A percentile compares a stretch with the other conserved stretches of the same genome.
phyloP scores from a whole-genome alignment of 92 coral and sea anemone species.

The Bergia sp. region DNA sequence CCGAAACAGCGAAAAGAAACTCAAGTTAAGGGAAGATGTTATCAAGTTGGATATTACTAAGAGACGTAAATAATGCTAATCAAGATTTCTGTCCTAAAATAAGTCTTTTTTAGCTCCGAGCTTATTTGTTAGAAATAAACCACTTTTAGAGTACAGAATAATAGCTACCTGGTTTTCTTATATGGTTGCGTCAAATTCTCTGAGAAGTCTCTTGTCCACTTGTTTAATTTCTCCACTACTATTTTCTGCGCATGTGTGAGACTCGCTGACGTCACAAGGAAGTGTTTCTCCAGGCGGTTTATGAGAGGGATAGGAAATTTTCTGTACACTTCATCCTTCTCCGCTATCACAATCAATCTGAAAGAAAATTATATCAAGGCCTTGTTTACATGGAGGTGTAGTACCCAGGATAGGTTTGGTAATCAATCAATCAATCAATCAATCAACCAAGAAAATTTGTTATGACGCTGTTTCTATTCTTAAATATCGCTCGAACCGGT shows the following conservation, averaged over 20 bases:
- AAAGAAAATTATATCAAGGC: too few relatives aligned
- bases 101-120: too few relatives aligned
- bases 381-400: too few relatives aligned
- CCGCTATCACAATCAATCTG: constrained; percentile 88
- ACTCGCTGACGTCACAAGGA: constrained; percentile 74
- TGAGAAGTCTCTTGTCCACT: constrained; percentile 73
- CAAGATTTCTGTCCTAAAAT: too few relatives aligned
- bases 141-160: background rate
- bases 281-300: constrained; percentile 87
- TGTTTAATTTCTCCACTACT: constrained; percentile 51
- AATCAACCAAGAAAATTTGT: background rate
- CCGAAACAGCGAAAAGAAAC: too few relatives aligned
- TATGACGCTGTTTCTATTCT: too few relatives aligned
- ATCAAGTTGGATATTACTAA: too few relatives aligned
- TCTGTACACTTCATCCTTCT: constrained; percentile 78
- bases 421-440: background rate
- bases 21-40: too few relatives aligned
- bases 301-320: constrained; percentile 82
- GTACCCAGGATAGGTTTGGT: too few relatives aligned
- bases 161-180: background rate
- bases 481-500: too few relatives aligned
- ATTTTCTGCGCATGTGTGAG: constrained; percentile 58
- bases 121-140: background rate
- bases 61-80: too few relatives aligned
- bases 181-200: background rate